Evolutionary conservation across 1,140 invertebrate genomes (phyloP).

Genomic region (Hyles euphorbiae): DNA sequence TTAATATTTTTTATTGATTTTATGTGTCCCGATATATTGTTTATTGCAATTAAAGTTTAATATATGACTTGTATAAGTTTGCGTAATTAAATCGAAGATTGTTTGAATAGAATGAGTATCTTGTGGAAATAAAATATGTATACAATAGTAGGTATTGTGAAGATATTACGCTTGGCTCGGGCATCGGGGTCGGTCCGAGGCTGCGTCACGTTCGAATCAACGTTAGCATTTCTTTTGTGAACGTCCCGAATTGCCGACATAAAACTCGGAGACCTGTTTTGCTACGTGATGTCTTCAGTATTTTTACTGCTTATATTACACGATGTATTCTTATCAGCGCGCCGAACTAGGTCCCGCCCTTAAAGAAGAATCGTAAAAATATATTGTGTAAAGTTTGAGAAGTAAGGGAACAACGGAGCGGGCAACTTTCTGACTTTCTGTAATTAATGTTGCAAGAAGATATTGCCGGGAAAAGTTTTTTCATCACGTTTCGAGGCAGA

Average conservation of each 20-base stretch:
- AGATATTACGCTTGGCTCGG: conserved; percentile 27
- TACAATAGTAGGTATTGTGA: conserved; percentile 2
- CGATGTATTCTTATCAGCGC: conserved; percentile 60
- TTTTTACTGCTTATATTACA: conserved; percentile 53
- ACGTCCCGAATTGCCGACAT: conserved; percentile 67
- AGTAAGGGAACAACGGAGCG: conserved; percentile 33
- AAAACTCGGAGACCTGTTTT: conserved; percentile 62
- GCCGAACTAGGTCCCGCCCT: conserved; percentile 33
- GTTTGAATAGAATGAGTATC: too few species aligned
- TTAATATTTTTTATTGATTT: neutral
- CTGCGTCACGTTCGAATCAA: conserved; percentile 45
- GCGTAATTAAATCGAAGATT: too few species aligned
- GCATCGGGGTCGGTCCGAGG: conserved; percentile 11
- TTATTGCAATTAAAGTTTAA: too few species aligned
- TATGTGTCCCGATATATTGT: neutral
- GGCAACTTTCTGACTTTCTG: conserved; percentile 49
- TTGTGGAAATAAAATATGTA: too few species aligned
- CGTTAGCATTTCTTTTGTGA: conserved; percentile 68
- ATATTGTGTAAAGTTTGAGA: conserved; percentile 34
- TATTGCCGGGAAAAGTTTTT: conserved; percentile 66
- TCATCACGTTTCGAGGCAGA: conserved; percentile 49
- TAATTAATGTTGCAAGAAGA: conserved; percentile 70
- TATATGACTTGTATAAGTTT: too few species aligned
- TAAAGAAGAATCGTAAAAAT: conserved; percentile 55
- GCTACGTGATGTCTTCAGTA: conserved; percentile 63